Base-by-base conservation (phyloP, 2,113 vertebrate genomes). In the Nansenia antarctica region DNA sequence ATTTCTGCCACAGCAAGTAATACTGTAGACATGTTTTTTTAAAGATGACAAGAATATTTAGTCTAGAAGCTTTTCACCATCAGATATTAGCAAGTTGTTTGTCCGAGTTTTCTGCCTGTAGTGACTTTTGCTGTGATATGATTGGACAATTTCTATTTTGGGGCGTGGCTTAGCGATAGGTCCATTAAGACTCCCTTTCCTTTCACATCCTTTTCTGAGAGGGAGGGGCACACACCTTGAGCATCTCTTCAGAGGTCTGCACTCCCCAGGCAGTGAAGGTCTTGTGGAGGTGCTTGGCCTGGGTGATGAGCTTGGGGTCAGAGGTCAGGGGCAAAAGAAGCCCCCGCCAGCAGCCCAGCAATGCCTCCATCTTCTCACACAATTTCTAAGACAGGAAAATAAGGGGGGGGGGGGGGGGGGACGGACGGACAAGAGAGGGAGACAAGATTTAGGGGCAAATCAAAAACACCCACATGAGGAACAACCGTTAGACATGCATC, bases 321-420 rank as follows among this genome's bases (percentile, higher is more conserved):
- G 77, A 70, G n/a, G 82, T 72, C 3, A 70, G 45, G 0, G 95
- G 94, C 0, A 94, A 77, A 49, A 98, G 85, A 37, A 92, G 70
- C 0, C 86, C 89, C 66, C 77, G 85, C 97, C 96, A 99, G 81
- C 94, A 95, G 29, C 94, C 91, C 65, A 98, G 76, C 18, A 94
- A 80, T 0, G 15, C 86, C 72, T 95, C 94, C 86, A 99, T 90
- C 2, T 83, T 85, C 49, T 92, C 86, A 3, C 94, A 78, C 65
- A 99, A 86, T 59, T 30, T 85, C 96, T 98, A 82, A 59, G 0
- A n/a, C n/a, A n/a, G n/a, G 66, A 8, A 68, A 58, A 14, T 12
- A 6, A 69, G 55, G 66, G 4, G 55, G 3, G 3, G n/a, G n/a
- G n/a, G n/a, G n/a, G n/a, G n/a, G n/a, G n/a, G n/a, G n/a, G n/a